Conservation (phyloP, 2,888 invertebrate species). For the Nudaria mundana region DNA sequence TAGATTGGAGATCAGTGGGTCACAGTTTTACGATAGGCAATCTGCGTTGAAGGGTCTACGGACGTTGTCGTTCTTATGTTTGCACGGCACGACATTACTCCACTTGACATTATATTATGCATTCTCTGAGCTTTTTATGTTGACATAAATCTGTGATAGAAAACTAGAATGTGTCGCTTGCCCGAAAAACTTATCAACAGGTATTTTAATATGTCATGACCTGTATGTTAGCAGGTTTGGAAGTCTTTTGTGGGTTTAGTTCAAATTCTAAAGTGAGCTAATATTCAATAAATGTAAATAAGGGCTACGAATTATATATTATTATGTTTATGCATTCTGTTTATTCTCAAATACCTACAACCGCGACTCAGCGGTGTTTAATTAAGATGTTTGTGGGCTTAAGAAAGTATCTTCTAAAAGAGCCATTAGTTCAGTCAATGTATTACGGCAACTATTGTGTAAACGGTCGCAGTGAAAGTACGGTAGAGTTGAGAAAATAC, state of each 20-base stretch:
- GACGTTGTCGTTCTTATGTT: conserved; percentile 45
- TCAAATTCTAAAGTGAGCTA: no score
- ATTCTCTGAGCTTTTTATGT: conserved; percentile 71
- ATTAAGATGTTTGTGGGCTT: conserved; percentile 15
- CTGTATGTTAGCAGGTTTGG: no score
- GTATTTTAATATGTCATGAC: no score
- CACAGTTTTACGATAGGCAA: conserved; percentile 75
- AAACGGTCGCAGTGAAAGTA: no score
- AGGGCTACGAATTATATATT: no score
- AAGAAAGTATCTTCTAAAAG: conserved; percentile 14
- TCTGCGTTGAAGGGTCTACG: conserved; percentile 62
- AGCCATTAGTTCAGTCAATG: conserved; percentile 22
- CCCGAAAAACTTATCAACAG: no score
- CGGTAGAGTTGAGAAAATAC: no score
- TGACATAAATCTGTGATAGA: conserved; percentile 67
- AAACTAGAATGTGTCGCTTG: conserved; percentile 25
- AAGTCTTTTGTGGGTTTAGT: no score
- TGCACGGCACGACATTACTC: conserved; percentile 34
- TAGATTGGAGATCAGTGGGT: conserved; percentile 76
- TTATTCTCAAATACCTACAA: no score
- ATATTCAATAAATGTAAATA: no score
- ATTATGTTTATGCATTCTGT: no score
- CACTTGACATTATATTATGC: conserved; percentile 58
- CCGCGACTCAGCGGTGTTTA: conserved; percentile 41
- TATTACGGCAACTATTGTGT: conserved; percentile 16